A percentile compares a stretch with the other conserved stretches of the same genome.
These are phyloP conservation scores for Platalea minor DNA, from an alignment of 2,797 vertebrate species.

Conservation along the genomic window DNA sequence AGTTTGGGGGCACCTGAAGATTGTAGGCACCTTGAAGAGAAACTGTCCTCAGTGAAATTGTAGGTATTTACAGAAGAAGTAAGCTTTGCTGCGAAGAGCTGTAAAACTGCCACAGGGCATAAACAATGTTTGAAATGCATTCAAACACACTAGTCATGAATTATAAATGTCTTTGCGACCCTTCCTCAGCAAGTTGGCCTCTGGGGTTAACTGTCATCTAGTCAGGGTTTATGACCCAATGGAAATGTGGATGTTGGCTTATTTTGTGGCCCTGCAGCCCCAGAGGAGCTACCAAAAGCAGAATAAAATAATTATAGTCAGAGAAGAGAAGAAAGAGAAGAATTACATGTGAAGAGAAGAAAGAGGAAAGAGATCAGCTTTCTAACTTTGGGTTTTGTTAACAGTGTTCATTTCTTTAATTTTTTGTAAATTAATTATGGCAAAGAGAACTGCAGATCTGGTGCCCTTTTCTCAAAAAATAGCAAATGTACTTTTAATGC, in stretches of 20 bases:
- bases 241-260: background rate
- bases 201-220: conserved; percentile 24
- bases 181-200: conserved; percentile 8
- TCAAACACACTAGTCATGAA: background rate
- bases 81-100: background rate
- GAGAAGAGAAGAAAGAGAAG: background rate
- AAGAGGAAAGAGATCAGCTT: background rate
- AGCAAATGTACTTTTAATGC: background rate
- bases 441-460: conserved; percentile 29
- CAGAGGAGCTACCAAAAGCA: background rate
- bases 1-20: background rate
- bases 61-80: background rate
- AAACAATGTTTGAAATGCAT: conserved; percentile 38
- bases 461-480: background rate
- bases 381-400: background rate
- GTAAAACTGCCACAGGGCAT: conserved; percentile 29
- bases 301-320: background rate
- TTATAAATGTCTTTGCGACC: conserved; percentile 32
- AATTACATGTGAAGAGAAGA: background rate
- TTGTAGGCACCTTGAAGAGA: background rate
- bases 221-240: background rate
- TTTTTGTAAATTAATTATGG: conserved; percentile 60
- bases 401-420: conserved; percentile 50
- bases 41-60: background rate
- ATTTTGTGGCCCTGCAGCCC: background rate